Conservation (phyloP, 1,140 invertebrate species). For the Aphis craccivora region DNA sequence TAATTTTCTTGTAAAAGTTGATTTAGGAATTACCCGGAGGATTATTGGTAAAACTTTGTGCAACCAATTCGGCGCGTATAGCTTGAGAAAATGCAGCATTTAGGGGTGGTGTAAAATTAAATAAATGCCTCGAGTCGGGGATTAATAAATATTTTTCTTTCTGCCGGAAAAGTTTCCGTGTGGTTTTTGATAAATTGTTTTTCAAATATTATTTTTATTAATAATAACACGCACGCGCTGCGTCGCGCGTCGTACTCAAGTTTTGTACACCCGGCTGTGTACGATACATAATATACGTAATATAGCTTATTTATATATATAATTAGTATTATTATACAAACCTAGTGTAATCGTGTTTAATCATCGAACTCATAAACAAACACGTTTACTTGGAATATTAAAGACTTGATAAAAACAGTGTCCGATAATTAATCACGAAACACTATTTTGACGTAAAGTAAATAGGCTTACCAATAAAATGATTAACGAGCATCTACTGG, state of each 20-base stretch:
- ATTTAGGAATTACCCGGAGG: slow-evolving; percentile 15
- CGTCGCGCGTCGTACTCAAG: not conserved
- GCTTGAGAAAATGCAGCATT: not conserved
- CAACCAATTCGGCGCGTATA: not conserved
- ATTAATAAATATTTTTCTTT: slow-evolving; percentile 36
- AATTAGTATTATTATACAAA: not conserved
- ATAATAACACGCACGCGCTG: not conserved
- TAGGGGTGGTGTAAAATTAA: slow-evolving; percentile 13
- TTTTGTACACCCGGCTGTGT: not conserved
- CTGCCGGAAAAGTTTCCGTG: not conserved
- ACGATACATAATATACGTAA: not conserved
- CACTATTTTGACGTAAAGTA: not conserved
- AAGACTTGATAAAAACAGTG: slow-evolving; percentile 27
- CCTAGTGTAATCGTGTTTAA: not conserved
- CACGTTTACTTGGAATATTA: slow-evolving; percentile 23
- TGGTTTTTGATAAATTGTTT: slow-evolving; percentile 35
- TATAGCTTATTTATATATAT: not conserved
- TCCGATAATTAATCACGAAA: slow-evolving; percentile 1
- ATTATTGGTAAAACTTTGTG: slow-evolving; percentile 13
- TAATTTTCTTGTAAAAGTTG: slow-evolving; percentile 34
- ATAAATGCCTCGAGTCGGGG: not conserved
- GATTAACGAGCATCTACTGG: slow-evolving; percentile 17
- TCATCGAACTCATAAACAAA: slow-evolving; percentile 9
- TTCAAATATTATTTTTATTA: slow-evolving; percentile 37
- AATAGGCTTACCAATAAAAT: slow-evolving; percentile 30